A percentile compares a stretch with the other conserved stretches of the same genome.
phyloP scores from a whole-genome alignment of 1,140 invertebrate species.

The Caerostris extrusa region DNA sequence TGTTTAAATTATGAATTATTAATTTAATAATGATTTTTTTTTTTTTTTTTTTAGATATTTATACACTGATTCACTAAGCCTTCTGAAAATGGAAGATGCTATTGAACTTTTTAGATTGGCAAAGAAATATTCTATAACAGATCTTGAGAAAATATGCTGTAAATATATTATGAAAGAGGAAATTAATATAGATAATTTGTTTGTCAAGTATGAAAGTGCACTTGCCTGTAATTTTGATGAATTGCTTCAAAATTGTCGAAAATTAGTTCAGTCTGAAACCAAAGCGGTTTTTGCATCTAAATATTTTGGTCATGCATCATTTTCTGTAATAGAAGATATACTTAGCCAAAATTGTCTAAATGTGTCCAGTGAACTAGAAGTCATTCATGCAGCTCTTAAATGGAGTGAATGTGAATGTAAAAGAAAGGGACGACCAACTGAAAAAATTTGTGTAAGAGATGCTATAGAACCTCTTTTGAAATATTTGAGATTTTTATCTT shows the following conservation, averaged over 20 bases:
- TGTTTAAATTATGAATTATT: too few relatives aligned
- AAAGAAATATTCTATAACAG: background rate
- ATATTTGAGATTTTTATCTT: slow-evolving; percentile 33
- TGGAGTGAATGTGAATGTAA: slow-evolving; percentile 32
- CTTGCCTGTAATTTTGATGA: background rate
- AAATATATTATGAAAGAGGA: background rate
- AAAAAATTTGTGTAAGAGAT: background rate
- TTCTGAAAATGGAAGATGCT: slow-evolving; percentile 27
- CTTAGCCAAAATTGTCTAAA: slow-evolving; percentile 1
- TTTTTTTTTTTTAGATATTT: slow-evolving; percentile 38
- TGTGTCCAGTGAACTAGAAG: background rate
- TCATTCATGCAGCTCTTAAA: background rate
- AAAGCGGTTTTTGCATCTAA: slow-evolving; percentile 10
- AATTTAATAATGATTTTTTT: too few relatives aligned
- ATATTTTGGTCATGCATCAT: slow-evolving; percentile 20
- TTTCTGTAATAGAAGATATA: slow-evolving; percentile 26
- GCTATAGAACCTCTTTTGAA: slow-evolving; percentile 3
- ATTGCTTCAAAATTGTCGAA: slow-evolving; percentile 1
- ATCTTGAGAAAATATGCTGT: background rate
- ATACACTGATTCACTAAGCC: slow-evolving; percentile 33
- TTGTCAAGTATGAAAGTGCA: slow-evolving; percentile 46
- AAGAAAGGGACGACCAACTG: slow-evolving; percentile 17
- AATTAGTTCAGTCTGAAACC: background rate
- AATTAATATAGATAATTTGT: slow-evolving; percentile 39
- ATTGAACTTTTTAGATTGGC: background rate